These are phyloP conservation scores for Ceratina australensis DNA, from an alignment of 1,140 invertebrate genomes.

Conservation along the genomic window DNA sequence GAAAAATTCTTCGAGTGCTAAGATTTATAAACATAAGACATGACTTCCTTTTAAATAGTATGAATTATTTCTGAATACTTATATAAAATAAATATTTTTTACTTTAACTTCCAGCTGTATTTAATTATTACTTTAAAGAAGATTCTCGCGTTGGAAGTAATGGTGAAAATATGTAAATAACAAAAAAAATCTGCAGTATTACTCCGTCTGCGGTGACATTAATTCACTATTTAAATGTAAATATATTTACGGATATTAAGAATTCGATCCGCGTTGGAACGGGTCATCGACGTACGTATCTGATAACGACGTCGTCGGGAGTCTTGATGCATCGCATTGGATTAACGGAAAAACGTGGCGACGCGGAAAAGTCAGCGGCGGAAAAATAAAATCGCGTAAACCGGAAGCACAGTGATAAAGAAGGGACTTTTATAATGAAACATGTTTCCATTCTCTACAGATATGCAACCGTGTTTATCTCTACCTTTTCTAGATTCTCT, in stretches of 20 bases:
- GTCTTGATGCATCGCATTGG: slow-evolving; percentile 21
- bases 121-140: too few relatives aligned
- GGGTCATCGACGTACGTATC: slow-evolving; percentile 25
- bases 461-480: not conserved
- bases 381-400: not conserved
- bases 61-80: too few relatives aligned
- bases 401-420: not conserved
- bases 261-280: slow-evolving; percentile 6
- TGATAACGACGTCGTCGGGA: slow-evolving; percentile 17
- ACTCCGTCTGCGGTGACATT: not conserved
- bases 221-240: slow-evolving; percentile 40
- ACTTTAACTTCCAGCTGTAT: too few relatives aligned
- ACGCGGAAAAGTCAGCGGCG: slow-evolving; percentile 10
- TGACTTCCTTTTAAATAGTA: too few relatives aligned
- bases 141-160: too few relatives aligned
- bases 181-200: not conserved
- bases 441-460: not conserved
- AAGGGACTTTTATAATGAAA: not conserved
- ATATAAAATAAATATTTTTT: too few relatives aligned
- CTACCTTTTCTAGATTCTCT: too few relatives aligned
- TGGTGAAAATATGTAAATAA: not conserved
- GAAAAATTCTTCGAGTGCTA: too few relatives aligned
- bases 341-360: slow-evolving; percentile 20
- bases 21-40: too few relatives aligned
- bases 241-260: slow-evolving; percentile 23